phyloP scores from a whole-genome alignment of 2,888 invertebrate species.

The Nebria salina region DNA sequence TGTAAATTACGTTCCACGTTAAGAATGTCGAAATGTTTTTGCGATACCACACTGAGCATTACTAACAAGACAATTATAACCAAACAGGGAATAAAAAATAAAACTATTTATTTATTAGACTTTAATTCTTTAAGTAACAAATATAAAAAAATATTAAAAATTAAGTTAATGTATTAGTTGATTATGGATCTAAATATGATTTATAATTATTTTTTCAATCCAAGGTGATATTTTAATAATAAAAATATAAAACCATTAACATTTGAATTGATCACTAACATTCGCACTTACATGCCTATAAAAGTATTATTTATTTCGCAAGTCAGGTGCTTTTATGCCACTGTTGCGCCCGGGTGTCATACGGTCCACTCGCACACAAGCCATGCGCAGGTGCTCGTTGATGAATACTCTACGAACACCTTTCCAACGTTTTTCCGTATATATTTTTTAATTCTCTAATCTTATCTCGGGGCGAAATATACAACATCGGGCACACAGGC shows the following conservation, averaged over 20 bases:
- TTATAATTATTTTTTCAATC: no score
- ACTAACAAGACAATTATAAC: constrained; percentile 13
- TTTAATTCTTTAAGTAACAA: no score
- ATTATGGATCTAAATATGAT: no score
- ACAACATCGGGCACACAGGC: not conserved
- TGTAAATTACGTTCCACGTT: constrained; percentile 18
- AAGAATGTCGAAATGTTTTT: constrained; percentile 2
- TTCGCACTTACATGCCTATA: not conserved
- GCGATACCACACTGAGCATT: constrained; percentile 11
- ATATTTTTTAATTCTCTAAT: constrained; percentile 12
- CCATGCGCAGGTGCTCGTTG: not conserved
- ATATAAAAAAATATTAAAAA: no score
- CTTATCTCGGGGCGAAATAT: constrained; percentile 9
- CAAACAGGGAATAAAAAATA: not conserved
- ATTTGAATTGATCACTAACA: no score
- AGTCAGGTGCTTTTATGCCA: not conserved
- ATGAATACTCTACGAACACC: constrained; percentile 16
- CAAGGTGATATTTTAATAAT: no score
- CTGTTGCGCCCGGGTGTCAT: not conserved
- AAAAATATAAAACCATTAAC: no score
- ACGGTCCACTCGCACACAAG: not conserved
- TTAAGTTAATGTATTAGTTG: no score
- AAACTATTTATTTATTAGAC: no score
- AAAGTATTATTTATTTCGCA: not conserved
- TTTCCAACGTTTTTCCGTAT: constrained; percentile 7